These are phyloP conservation scores for Papilio protenor DNA, from an alignment of 2,888 invertebrate species.

Conservation along the genomic window DNA sequence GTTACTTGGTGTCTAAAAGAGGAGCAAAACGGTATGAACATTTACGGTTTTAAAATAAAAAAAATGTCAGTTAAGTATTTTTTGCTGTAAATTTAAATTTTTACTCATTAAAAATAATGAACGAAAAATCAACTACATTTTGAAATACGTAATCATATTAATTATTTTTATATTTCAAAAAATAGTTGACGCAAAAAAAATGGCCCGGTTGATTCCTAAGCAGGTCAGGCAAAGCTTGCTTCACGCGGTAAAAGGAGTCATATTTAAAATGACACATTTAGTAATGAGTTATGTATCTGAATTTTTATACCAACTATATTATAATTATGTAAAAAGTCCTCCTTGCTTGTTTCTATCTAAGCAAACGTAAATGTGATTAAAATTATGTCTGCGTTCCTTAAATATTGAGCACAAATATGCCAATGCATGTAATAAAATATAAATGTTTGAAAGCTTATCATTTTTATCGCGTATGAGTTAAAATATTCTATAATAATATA, in stretches of 20 bases:
- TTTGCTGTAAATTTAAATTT: background rate
- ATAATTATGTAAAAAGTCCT: too few species aligned
- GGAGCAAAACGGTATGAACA: background rate
- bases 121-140: background rate
- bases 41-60: background rate
- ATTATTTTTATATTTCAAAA: slow-evolving; percentile 13
- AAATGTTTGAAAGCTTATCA: too few species aligned
- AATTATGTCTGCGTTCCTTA: too few species aligned
- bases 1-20: slow-evolving; percentile 11
- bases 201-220: background rate
- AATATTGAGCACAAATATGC: too few species aligned
- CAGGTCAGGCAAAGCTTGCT: slow-evolving; percentile 15
- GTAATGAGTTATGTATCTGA: background rate
- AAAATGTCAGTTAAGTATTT: background rate
- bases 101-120: background rate
- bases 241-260: background rate
- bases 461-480: too few species aligned
- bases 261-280: slow-evolving; percentile 8
- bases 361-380: too few species aligned
- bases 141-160: background rate
- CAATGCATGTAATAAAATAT: too few species aligned
- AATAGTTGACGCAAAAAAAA: background rate
- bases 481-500: too few species aligned
- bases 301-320: background rate
- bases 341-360: too few species aligned